phyloP scores from a whole-genome alignment of 2,113 vertebrate genomes.

The Todiramphus saurophagus region DNA sequence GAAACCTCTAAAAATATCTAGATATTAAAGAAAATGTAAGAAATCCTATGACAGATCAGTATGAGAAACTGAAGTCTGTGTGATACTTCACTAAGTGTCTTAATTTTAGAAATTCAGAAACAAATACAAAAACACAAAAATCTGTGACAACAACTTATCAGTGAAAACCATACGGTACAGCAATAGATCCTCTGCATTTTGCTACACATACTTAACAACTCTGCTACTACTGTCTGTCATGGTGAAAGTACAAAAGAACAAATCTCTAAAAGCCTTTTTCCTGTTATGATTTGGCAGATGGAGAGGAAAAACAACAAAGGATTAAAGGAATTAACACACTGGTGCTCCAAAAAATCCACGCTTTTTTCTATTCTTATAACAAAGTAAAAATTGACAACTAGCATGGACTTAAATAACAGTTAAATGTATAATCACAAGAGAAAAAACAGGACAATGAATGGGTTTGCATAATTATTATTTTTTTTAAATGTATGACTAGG shows the following conservation, averaged over 20 bases:
- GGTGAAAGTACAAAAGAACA: not conserved
- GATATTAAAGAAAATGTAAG: not conserved
- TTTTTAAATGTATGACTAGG: not conserved
- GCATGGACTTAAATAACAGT: not conserved
- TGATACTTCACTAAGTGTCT: not conserved
- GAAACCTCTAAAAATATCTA: not conserved
- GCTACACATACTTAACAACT: not conserved
- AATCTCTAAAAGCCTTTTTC: not conserved
- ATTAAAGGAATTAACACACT: not conserved
- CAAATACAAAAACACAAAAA: not conserved
- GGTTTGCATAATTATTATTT: not conserved
- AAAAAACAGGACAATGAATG: not conserved
- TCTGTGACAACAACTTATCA: not conserved
- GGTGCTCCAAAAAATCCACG: not conserved
- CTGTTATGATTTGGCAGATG: not conserved
- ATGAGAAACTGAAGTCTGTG: not conserved
- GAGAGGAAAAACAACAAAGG: conserved; percentile 2
- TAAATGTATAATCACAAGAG: not conserved
- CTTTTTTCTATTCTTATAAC: not conserved
- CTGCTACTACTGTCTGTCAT: not conserved
- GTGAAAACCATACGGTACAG: not conserved
- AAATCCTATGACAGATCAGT: not conserved
- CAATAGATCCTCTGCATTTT: not conserved
- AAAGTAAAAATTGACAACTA: not conserved
- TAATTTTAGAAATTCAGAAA: not conserved